These are phyloP conservation scores for Eupeodes latifasciatus DNA, from an alignment of 2,888 invertebrate species.

Conservation along the genomic window DNA sequence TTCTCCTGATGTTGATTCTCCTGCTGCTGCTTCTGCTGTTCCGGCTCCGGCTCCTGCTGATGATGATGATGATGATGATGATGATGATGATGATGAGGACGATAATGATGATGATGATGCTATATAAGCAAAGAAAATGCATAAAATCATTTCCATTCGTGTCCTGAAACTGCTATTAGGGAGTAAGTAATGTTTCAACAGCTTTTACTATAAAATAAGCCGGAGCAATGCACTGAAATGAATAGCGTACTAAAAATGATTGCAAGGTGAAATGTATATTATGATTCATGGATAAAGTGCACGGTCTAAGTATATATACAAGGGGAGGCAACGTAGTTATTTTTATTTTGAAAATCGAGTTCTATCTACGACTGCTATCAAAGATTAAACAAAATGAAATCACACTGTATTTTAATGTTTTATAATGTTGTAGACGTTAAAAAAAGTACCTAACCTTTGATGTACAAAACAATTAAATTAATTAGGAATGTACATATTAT, in stretches of 20 bases:
- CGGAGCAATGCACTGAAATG: constrained; percentile 72
- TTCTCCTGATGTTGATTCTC: not conserved
- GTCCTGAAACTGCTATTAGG: constrained; percentile 67
- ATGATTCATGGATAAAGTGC: constrained; percentile 21
- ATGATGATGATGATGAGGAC: constrained; percentile 44
- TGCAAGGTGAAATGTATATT: constrained; percentile 64
- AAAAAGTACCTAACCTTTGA: no score
- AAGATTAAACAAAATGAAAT: not conserved
- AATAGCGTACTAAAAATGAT: constrained; percentile 69
- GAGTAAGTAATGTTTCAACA: constrained; percentile 70
- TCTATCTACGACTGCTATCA: not conserved
- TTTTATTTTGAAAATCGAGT: not conserved
- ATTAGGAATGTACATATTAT: not conserved
- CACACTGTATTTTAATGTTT: not conserved
- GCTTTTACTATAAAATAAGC: constrained; percentile 61
- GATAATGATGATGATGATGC: constrained; percentile 45
- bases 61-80: constrained; percentile 49
- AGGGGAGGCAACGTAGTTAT: not conserved
- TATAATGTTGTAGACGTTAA: not conserved
- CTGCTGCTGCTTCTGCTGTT: constrained; percentile 9
- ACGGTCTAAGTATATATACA: not conserved
- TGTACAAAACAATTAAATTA: not conserved
- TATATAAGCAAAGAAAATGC: constrained; percentile 59
- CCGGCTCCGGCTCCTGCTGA: not conserved
- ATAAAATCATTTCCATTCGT: constrained; percentile 71